Conservation (phyloP, 2,113 vertebrate genomes). For the Chamaea fasciata region DNA sequence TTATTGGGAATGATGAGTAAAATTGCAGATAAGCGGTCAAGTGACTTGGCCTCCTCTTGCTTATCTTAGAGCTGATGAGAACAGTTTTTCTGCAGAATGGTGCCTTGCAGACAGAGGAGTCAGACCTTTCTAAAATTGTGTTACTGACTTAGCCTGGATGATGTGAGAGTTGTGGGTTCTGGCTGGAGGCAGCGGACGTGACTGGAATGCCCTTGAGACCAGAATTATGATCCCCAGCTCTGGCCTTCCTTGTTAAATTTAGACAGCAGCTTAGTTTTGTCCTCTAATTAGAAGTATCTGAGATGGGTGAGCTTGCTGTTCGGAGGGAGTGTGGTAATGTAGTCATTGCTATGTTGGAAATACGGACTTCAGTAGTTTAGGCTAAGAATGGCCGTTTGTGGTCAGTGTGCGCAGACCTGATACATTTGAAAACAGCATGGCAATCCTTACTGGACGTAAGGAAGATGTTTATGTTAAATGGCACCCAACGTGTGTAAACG, state of each 20-base stretch:
- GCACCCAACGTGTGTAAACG: neutral
- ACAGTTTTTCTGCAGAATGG: neutral
- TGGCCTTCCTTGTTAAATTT: conserved; percentile 16
- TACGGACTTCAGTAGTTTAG: neutral
- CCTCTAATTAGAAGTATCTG: conserved; percentile 27
- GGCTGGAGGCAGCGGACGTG: neutral
- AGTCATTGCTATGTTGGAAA: neutral
- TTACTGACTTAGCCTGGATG: neutral
- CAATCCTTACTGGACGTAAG: neutral
- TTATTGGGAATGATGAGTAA: neutral
- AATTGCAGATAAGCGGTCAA: neutral
- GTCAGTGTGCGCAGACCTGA: neutral
- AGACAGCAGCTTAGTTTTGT: neutral
- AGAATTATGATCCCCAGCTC: neutral
- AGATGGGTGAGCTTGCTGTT: neutral
- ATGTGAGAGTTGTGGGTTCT: neutral
- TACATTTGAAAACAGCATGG: neutral
- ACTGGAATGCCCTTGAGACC: neutral
- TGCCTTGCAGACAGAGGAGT: neutral
- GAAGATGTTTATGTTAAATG: neutral
- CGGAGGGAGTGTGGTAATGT: neutral
- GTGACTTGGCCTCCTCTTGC: neutral
- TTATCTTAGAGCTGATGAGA: neutral
- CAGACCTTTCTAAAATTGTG: neutral
- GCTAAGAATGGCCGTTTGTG: neutral